Percentiles rank a stretch among this genome's conserved stretches.
Conservation (phyloP, 1,140 invertebrate genomes). For the Piezodorus guildinii region DNA sequence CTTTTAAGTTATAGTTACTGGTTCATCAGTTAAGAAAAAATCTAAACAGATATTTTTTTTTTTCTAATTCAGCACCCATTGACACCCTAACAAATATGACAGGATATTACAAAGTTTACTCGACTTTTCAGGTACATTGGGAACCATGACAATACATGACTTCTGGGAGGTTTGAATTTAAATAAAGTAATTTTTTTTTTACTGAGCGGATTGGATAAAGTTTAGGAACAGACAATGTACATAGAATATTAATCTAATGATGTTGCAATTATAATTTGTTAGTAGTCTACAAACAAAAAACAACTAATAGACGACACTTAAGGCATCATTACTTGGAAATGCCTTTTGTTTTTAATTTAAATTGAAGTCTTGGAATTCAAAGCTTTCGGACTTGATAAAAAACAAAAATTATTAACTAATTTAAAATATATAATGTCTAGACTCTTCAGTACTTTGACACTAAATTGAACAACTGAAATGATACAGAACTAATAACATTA, state of each 20-base stretch:
- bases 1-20: not conserved
- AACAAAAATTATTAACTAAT: too few species aligned
- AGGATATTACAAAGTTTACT: not conserved
- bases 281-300: conserved; percentile 10
- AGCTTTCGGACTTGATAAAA: not conserved
- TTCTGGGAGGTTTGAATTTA: not conserved
- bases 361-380: not conserved
- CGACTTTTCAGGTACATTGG: not conserved
- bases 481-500: conserved; percentile 7
- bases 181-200: not conserved
- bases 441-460: not conserved
- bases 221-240: conserved; percentile 7
- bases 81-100: not conserved
- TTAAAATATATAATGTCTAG: not conserved
- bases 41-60: not conserved
- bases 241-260: not conserved
- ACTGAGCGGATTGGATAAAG: not conserved
- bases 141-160: not conserved
- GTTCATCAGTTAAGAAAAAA: not conserved
- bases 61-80: not conserved
- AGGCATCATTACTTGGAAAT: not conserved
- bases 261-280: conserved; percentile 1
- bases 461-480: not conserved
- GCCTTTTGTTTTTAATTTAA: not conserved
- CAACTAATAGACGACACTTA: conserved; percentile 9